phyloP scores from a whole-genome alignment of 1,140 invertebrate species.

The Aphelenchoides fujianensis region DNA sequence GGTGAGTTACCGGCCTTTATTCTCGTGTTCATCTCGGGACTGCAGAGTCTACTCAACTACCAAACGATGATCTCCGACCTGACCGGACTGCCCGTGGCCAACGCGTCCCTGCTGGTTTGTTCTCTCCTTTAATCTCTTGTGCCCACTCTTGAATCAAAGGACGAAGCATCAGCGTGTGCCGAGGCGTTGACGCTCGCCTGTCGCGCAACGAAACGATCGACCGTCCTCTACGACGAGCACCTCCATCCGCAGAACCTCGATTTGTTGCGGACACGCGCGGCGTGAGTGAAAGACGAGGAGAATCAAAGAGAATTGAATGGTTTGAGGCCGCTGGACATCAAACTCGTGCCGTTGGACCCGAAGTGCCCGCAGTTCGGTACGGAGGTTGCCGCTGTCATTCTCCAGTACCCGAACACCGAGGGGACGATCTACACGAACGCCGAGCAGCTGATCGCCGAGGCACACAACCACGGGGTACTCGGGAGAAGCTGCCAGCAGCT shows the following conservation, averaged over 20 bases:
- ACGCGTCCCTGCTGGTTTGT: conserved; percentile 74
- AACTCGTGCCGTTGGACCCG: conserved; percentile 72
- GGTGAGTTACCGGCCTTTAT: no score
- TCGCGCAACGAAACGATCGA: conserved; percentile 64
- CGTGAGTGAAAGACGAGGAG: no score
- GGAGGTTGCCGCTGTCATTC: conserved; percentile 76
- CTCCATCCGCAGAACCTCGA: conserved; percentile 58
- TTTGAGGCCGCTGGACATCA: conserved; percentile 74
- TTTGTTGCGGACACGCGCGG: conserved; percentile 49
- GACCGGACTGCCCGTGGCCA: conserved; percentile 87
- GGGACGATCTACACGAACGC: conserved; percentile 78
- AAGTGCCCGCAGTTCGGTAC: conserved; percentile 74
- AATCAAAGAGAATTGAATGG: no score
- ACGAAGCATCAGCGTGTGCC: conserved; percentile 94
- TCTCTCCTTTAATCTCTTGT: no score
- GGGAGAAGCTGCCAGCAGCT: conserved; percentile 6
- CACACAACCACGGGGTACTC: conserved; percentile 81
- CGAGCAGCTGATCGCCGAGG: conserved; percentile 73
- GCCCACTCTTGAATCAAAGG: no score
- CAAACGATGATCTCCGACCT: conserved; percentile 95
- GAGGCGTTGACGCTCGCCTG: conserved; percentile 86
- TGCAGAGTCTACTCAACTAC: conserved; percentile 88
- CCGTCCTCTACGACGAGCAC: conserved; percentile 48
- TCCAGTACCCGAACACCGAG: conserved; percentile 96
- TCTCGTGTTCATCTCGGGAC: no score